A percentile compares a stretch with the other conserved stretches of the same genome.
These are phyloP conservation scores for Chrosomus eos DNA, from an alignment of 2,797 vertebrate genomes.

Conservation along the genomic window DNA sequence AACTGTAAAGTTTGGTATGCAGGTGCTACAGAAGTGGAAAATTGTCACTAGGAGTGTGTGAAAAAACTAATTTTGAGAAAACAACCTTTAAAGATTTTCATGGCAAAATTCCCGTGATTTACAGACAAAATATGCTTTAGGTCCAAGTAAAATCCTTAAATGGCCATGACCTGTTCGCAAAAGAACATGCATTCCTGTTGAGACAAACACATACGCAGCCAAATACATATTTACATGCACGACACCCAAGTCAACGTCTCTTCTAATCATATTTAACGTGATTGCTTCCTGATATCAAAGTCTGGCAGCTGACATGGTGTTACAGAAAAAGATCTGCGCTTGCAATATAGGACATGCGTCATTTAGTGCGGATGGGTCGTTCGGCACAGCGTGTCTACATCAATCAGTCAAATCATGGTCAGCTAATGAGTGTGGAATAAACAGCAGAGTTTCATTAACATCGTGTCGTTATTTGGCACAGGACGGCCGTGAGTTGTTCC, in stretches of 20 bases:
- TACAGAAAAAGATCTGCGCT: conserved; percentile 56
- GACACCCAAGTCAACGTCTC: conserved; percentile 7
- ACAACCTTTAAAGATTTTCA: too few relatives aligned
- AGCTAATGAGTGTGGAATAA: conserved; percentile 65
- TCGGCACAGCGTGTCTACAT: conserved; percentile 64
- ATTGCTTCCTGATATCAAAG: conserved; percentile 23
- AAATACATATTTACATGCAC: not conserved
- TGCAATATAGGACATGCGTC: conserved; percentile 68
- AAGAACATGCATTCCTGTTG: not conserved
- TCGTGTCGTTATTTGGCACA: conserved; percentile 37
- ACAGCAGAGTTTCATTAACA: conserved; percentile 32
- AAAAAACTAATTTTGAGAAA: too few relatives aligned
- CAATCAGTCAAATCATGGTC: conserved; percentile 61
- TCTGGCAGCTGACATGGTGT: conserved; percentile 23
- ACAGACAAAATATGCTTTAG: too few relatives aligned
- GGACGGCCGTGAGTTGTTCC: not conserved
- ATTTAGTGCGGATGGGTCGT: conserved; percentile 63
- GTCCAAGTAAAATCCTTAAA: too few relatives aligned
- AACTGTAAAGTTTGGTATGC: too few relatives aligned
- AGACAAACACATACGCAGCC: not conserved
- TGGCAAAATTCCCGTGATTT: too few relatives aligned
- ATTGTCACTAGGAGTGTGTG: too few relatives aligned
- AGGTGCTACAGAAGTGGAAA: too few relatives aligned
- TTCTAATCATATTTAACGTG: conserved; percentile 36
- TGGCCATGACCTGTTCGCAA: not conserved